Conservation (phyloP, 2,888 invertebrate genomes). For the Lasioglossum vierecki region DNA sequence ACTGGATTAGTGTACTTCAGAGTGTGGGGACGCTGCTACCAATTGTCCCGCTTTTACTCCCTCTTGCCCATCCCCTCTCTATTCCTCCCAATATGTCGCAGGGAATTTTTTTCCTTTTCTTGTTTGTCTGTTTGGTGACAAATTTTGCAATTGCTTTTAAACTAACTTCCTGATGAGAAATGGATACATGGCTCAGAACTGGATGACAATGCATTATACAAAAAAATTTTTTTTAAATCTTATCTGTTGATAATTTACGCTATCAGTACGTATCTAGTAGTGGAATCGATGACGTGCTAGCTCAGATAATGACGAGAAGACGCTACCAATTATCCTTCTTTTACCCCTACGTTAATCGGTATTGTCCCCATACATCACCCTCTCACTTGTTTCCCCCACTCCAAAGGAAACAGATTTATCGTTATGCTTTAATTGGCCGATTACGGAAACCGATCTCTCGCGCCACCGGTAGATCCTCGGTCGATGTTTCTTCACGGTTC, state of each 20-base stretch:
- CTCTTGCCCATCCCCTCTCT: too few species aligned
- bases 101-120: background rate
- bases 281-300: background rate
- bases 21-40: background rate
- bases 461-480: constrained; percentile 26
- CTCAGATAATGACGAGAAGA: too few species aligned
- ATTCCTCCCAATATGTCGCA: background rate
- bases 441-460: constrained; percentile 1
- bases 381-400: background rate
- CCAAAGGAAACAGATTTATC: constrained; percentile 11
- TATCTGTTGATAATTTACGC: background rate
- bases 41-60: background rate
- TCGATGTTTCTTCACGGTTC: constrained; percentile 17
- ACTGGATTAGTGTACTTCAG: background rate
- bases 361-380: background rate
- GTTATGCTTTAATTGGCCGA: constrained; percentile 24
- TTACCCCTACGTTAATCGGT: background rate
- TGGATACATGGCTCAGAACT: too few species aligned
- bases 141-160: too few species aligned
- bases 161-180: too few species aligned
- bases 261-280: background rate
- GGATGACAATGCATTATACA: too few species aligned
- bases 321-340: too few species aligned
- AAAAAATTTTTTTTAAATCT: too few species aligned
- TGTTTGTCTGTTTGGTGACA: too few species aligned